Evolutionary conservation across 2,888 invertebrate species (phyloP).

Genomic region (Morpho deidamia): DNA sequence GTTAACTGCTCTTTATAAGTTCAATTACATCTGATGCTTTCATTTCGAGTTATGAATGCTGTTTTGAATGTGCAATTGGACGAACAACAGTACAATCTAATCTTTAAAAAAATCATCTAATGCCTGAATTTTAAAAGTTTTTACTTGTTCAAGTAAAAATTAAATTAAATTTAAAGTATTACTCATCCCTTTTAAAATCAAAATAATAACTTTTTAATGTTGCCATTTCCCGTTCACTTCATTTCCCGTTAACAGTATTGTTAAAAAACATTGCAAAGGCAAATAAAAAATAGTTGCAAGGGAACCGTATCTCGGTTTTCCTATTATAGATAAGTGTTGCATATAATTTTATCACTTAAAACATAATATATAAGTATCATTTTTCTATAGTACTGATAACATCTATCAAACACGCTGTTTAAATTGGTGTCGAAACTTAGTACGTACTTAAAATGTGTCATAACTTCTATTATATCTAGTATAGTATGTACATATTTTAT

Average conservation of each 20-base stretch:
- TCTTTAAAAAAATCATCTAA: background rate
- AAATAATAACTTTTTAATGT: too few species aligned
- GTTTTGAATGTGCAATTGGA: background rate
- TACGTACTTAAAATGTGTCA: background rate
- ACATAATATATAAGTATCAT: background rate
- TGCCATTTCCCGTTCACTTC: too few species aligned
- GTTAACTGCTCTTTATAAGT: constrained; percentile 18
- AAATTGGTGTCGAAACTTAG: constrained; percentile 14
- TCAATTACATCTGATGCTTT: constrained; percentile 7
- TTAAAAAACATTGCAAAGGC: constrained; percentile 20
- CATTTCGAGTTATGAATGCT: background rate
- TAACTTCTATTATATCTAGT: background rate
- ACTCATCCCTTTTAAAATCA: background rate
- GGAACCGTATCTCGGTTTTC: constrained; percentile 42
- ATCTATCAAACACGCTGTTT: constrained; percentile 7
- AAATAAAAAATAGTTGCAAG: constrained; percentile 20
- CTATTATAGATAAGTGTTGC: constrained; percentile 29
- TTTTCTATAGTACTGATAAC: background rate
- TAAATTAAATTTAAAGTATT: too few species aligned
- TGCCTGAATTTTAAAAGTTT: too few species aligned
- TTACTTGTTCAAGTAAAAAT: too few species aligned
- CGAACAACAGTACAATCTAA: too few species aligned
- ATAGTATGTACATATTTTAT: background rate
- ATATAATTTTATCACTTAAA: constrained; percentile 7
- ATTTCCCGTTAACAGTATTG: too few species aligned